Conservation (phyloP, 2,113 vertebrate genomes). For the Tympanuchus pallidicinctus region DNA sequence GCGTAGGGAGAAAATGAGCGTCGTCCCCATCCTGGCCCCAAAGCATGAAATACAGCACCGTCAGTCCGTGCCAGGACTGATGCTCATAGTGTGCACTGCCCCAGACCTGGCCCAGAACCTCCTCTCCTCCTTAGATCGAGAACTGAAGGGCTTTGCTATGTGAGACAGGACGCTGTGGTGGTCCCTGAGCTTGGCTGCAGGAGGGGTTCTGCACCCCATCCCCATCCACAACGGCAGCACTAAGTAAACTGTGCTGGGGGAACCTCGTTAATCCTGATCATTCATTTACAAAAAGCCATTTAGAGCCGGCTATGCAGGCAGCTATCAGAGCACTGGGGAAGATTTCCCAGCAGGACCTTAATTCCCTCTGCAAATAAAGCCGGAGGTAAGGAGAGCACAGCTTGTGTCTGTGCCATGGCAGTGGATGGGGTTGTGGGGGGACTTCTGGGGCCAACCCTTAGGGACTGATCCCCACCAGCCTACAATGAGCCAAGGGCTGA, state of each 20-base stretch:
- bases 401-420: not conserved
- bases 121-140: not conserved
- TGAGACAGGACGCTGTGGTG: not conserved
- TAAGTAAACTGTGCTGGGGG: not conserved
- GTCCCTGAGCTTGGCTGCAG: not conserved
- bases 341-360: conserved; percentile 58
- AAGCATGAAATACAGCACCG: not conserved
- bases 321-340: conserved; percentile 26
- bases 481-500: fast-evolving
- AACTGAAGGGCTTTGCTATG: not conserved
- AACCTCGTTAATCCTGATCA: conserved; percentile 44
- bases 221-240: not conserved
- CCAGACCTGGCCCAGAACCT: not conserved
- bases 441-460: not conserved
- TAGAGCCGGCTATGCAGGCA: conserved; percentile 6
- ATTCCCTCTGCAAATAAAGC: conserved; percentile 48
- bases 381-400: not conserved
- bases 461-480: not conserved
- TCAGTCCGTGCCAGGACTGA: fast-evolving
- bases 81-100: not conserved
- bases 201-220: not conserved
- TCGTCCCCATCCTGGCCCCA: not conserved
- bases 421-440: not conserved
- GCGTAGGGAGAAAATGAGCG: not conserved
- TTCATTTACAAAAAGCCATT: conserved; percentile 52